Base-by-base conservation (phyloP, 2,113 vertebrate species). In the Vimba vimba region DNA sequence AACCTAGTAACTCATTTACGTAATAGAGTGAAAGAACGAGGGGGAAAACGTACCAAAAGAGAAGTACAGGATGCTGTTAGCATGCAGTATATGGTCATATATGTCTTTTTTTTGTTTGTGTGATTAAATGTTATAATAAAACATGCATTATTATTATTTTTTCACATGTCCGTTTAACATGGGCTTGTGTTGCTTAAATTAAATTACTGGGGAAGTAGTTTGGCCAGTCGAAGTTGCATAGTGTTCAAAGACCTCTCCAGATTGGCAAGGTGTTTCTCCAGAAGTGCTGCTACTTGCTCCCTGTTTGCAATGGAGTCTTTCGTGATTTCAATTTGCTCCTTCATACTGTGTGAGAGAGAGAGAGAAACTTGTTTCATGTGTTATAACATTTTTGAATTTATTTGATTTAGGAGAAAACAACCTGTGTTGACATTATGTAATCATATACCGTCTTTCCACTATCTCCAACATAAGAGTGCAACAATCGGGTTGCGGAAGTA, bases 171-270 rank as follows among this genome's bases (percentile, higher is more conserved):
- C 13, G 36, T 79, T 21, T 75, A 23, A 59, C 55, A 69, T 66
- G 27, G 27, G 77, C 47, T 36, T 33, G 36, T 62, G 36, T 17
- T 13, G 21, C 60, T 33, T 15, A 43, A 23, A 36, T 23, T 4
- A 12, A 6, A 66, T 94, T 86, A 93, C 36, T 92, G 87, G 17
- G n/a, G 84, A 60, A 91, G 81, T 59, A 96, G 91, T 90, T 90
- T 92, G 86, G 73, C 69, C 71, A 96, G 90, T 82, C 93, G 89
- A 59, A 91, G 89, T 75, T 94, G 93, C 69, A 93, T 90, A 87
- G 88, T 86, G 8, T 93, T 73, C 73, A 95, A 87, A 36, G 86
- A 92, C 30, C 85, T 86, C 87, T 96, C 94, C 75, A 96, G 91
- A 47, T 43, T 84, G 39, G 89, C 92, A 45, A 94, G 90, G 43